Conservation (phyloP, 1,140 invertebrate genomes). For the Zophobas atratus region DNA sequence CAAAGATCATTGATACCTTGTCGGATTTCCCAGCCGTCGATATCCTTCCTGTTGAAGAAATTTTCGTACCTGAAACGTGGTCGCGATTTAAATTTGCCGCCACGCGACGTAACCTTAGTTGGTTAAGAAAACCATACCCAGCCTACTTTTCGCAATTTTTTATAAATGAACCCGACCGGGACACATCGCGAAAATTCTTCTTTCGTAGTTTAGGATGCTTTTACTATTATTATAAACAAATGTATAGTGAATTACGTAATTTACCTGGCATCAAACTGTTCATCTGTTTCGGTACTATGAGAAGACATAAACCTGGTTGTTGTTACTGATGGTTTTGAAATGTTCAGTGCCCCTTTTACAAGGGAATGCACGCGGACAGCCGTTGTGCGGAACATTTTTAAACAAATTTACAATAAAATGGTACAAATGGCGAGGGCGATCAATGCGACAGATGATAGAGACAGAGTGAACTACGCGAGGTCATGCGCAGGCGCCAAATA, state of each 20-base stretch:
- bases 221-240: not conserved
- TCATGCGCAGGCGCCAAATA: slow-evolving; percentile 3
- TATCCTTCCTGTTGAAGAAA: slow-evolving; percentile 91
- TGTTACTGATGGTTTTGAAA: slow-evolving; percentile 25
- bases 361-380: slow-evolving; percentile 30
- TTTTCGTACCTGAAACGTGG: slow-evolving; percentile 77
- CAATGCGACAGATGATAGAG: slow-evolving; percentile 4
- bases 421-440: slow-evolving; percentile 9
- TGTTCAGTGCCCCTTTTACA: slow-evolving; percentile 24
- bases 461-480: slow-evolving; percentile 12
- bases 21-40: slow-evolving; percentile 97
- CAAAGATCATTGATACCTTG: slow-evolving; percentile 88
- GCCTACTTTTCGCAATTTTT: too few species aligned
- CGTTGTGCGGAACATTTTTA: slow-evolving; percentile 41
- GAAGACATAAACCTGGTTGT: slow-evolving; percentile 57
- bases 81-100: slow-evolving; percentile 10
- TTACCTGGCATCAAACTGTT: slow-evolving; percentile 66
- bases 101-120: not conserved
- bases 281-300: slow-evolving; percentile 65
- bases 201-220: not conserved
- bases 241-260: slow-evolving; percentile 59
- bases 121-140: too few species aligned
- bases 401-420: slow-evolving; percentile 19
- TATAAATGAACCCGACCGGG: not conserved
- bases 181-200: not conserved